Base-by-base conservation (phyloP, 35 echinoderm and acorn worm species). In the Ophioderma brevispina region DNA sequence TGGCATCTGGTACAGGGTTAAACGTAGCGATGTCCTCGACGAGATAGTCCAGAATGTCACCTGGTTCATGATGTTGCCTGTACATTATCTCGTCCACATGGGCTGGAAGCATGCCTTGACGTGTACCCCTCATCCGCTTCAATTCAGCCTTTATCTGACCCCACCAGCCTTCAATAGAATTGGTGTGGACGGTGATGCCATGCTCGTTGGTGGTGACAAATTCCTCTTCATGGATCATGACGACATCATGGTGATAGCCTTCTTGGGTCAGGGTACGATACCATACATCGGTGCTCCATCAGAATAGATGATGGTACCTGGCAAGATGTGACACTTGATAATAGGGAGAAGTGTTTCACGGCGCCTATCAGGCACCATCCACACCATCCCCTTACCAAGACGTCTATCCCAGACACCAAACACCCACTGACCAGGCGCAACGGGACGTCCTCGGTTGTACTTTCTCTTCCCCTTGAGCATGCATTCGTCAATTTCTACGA, bases 401-500 rank as follows among this genome's bases (percentile, higher is more conserved):
- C 78, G 2, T 32, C 34, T 33, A 28, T 82, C 79, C 25, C 80
- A 80, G 41, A 55, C 28, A 17, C 88, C 78, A 64, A 90, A 90
- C 19, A 90, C 34, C 88, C 78, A 82, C 79, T 83, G 77, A 28
- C 78, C 39, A 6, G 36, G 70, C 0, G 70, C 37, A 37, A 25
- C 35, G 1, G 31, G 36, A 14, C 76, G 23, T 36, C 80, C 88
- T 1, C 75, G 34, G 46, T 90, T 81, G 80, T 75, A 75, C 77
- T 92, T 92, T 6, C 76, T 21, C 31, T 86, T 92, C 40, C 82
- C 82, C n/a, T 38, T 81, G 0, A 84, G 70, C 1, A 64, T 63
- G 39, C 80, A 82, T 37, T 84, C 80, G 59, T 91, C 82, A 41
- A 92, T 79, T 31, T 92, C 55, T 0, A 92, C 75, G 21, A 92